Base-by-base conservation (phyloP, 2,888 invertebrate genomes). In the Melanargia galathea region DNA sequence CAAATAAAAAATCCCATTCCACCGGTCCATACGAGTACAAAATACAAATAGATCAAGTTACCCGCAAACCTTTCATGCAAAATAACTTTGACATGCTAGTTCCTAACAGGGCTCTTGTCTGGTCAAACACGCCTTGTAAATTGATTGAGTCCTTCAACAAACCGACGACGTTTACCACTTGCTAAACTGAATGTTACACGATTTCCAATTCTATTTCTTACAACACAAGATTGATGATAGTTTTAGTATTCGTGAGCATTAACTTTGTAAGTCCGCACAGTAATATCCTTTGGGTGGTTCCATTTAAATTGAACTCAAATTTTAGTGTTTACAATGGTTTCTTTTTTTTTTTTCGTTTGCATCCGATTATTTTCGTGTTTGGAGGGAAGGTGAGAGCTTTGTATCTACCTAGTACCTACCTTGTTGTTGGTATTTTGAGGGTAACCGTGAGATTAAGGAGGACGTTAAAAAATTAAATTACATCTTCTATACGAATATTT, bases 101-200 rank as follows among this genome's bases (percentile, higher is more conserved):
- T 67, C 68, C 67, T 70, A 71, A 46, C 57, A 46, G 83, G 78
- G 79, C 75, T 76, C 86, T 82, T 78, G 73, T 73, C 75, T 80
- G 80, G 81, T 82, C 87, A 88, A 87, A 87, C 82, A 88, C 74
- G 75, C 80, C 81, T 81, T 77, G 81, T 78, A 80, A 84, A 86
- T 83, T 84, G 86, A 87, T 86, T 82, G 85, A 81, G 82, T 82
- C 78, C 73, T 57, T 71, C 68, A 71, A 72, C 65, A 70, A 70
- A 75, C 75, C 69, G 71, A 64, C 43, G 54, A 56, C 65, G 51
- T 46, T 63, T 60, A 66, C 45, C 58, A n/a, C 46, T 40, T n/a
- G 6, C 20, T 33, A 48, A 49, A 40, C 26, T 5, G 7, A n/a
- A 58, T 52, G 7, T 13, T n/a, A 67, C 1, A 2, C 63, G 1